Percentiles rank a stretch among this genome's conserved stretches.
These are phyloP conservation scores for Gulo gulo DNA, from an alignment of 2,113 vertebrate genomes.

Conservation along the genomic window DNA sequence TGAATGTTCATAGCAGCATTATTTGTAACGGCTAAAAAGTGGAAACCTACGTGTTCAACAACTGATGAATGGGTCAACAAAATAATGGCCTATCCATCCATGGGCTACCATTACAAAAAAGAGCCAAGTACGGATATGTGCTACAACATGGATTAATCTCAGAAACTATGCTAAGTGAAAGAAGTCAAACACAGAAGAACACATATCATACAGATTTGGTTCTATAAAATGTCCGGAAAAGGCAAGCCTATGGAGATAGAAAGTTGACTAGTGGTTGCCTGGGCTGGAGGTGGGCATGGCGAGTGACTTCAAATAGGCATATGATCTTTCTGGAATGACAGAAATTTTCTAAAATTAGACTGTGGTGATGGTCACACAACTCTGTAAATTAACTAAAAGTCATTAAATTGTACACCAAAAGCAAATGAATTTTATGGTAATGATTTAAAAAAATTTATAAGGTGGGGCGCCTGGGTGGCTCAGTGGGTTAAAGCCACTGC, in stretches of 20 bases:
- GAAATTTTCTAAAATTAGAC: not conserved
- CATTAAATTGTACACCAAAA: not conserved
- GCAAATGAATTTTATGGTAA: not conserved
- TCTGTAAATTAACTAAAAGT: not conserved
- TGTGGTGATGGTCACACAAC: not conserved
- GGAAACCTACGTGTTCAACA: not conserved
- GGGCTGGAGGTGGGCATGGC: not conserved
- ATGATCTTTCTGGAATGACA: not conserved
- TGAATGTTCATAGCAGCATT: not conserved
- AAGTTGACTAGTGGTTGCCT: not conserved
- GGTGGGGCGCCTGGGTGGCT: not conserved
- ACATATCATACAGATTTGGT: not conserved
- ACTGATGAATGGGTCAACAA: not conserved
- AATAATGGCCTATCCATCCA: too few species aligned
- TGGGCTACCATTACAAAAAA: not conserved
- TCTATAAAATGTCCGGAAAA: not conserved
- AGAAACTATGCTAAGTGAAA: not conserved
- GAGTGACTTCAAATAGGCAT: not conserved
- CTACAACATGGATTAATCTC: not conserved
- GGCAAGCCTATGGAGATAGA: not conserved
- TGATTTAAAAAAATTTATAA: not conserved
- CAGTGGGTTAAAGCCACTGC: too few species aligned
- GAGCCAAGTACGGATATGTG: not conserved
- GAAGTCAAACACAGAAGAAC: not conserved
- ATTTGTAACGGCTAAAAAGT: not conserved